These are phyloP conservation scores for Chromoteleia sp. DNA, from an alignment of 2,888 invertebrate genomes.

Conservation along the genomic window DNA sequence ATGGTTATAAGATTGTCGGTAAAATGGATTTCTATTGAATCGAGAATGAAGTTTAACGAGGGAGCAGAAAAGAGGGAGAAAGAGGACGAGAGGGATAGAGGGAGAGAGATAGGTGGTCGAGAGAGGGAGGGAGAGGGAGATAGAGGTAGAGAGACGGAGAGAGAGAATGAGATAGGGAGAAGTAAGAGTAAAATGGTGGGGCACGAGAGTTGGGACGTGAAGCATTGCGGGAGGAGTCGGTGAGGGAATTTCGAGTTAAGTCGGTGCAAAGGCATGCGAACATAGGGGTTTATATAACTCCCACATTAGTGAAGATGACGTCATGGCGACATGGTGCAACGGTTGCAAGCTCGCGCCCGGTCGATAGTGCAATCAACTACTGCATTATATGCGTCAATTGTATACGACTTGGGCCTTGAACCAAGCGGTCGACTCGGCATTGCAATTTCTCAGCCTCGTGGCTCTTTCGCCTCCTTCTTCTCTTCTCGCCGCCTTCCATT, in stretches of 20 bases:
- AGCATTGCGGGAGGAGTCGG: slow-evolving; percentile 51
- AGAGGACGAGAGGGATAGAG: neutral
- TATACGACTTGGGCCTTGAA: slow-evolving; percentile 78
- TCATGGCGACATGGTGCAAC: slow-evolving; percentile 76
- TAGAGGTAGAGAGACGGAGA: neutral
- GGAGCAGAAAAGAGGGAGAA: neutral
- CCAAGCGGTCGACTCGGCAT: slow-evolving; percentile 75
- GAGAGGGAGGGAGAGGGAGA: neutral
- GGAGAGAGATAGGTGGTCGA: neutral
- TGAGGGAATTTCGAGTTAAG: slow-evolving; percentile 65
- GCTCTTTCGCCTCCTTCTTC: slow-evolving; percentile 62
- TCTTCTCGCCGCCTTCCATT: slow-evolving; percentile 40
- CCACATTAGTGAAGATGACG: slow-evolving; percentile 80
- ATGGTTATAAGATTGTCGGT: too few species aligned
- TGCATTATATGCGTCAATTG: slow-evolving; percentile 71
- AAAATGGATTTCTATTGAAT: neutral
- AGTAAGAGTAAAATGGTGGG: slow-evolving; percentile 57
- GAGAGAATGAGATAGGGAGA: slow-evolving; percentile 27
- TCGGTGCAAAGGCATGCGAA: slow-evolving; percentile 71
- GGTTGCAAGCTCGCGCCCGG: slow-evolving; percentile 71
- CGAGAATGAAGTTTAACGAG: neutral
- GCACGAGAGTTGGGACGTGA: slow-evolving; percentile 40
- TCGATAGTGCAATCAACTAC: slow-evolving; percentile 70
- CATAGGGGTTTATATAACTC: slow-evolving; percentile 82
- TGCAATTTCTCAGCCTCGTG: slow-evolving; percentile 76